A percentile compares a stretch with the other conserved stretches of the same genome.
Conservation (phyloP, 2,797 vertebrate genomes). For the Gadopsis marmoratus region DNA sequence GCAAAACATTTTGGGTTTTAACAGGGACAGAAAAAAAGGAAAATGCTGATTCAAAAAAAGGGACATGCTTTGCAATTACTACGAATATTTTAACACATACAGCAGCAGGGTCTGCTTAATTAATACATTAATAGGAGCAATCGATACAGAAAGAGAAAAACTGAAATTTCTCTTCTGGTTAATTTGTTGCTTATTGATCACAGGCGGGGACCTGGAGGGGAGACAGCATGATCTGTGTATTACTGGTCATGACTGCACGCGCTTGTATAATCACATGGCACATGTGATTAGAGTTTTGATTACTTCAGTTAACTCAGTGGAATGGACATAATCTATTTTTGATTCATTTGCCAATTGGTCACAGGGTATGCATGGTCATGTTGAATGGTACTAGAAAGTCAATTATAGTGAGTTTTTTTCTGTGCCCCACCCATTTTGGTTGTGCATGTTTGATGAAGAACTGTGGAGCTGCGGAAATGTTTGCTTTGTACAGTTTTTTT, state of each 20-base stretch:
- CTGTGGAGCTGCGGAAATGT: background rate
- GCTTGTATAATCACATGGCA: conserved; percentile 60
- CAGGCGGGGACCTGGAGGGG: conserved; percentile 36
- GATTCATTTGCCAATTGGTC: conserved; percentile 62
- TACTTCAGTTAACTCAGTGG: conserved; percentile 63
- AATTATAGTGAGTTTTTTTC: conserved; percentile 29
- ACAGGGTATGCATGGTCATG: conserved; percentile 20
- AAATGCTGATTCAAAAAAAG: background rate
- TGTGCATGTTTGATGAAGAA: conserved; percentile 33
- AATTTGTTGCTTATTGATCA: conserved; percentile 76
- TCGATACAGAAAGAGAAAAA: conserved; percentile 73
- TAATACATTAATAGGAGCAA: conserved; percentile 22
- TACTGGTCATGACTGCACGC: conserved; percentile 64
- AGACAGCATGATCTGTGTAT: conserved; percentile 51
- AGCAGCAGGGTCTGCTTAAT: background rate
- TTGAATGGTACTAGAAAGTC: conserved; percentile 33
- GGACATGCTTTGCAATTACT: background rate
- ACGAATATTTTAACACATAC: background rate
- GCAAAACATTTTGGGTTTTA: conserved; percentile 6
- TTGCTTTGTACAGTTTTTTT: conserved; percentile 7
- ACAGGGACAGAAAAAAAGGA: background rate
- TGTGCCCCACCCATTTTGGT: background rate
- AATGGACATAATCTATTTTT: conserved; percentile 61
- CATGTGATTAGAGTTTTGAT: conserved; percentile 73
- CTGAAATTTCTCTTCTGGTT: conserved; percentile 74